phyloP scores from a whole-genome alignment of 2,888 invertebrate species.

The Patella pellucida region DNA sequence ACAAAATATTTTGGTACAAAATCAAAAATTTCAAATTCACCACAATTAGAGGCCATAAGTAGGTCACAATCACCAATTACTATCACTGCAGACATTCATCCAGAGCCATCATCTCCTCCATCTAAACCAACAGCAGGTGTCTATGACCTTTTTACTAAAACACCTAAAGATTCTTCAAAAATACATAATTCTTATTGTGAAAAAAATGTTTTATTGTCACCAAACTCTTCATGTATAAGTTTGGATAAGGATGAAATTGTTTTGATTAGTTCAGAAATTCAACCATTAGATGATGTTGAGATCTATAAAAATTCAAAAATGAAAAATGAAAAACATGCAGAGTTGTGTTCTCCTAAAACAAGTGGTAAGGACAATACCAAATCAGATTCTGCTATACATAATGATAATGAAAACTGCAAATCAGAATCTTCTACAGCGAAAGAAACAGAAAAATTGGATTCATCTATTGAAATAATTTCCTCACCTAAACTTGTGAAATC shows the following conservation, averaged over 20 bases:
- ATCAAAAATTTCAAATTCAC: not conserved
- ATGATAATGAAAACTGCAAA: too few relatives aligned
- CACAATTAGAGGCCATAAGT: not conserved
- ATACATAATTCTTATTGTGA: not conserved
- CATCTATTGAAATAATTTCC: too few relatives aligned
- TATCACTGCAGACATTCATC: constrained; percentile 37
- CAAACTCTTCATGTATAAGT: constrained; percentile 18
- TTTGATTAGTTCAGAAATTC: constrained; percentile 29
- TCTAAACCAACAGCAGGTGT: constrained; percentile 18
- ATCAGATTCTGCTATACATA: not conserved
- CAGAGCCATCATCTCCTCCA: constrained; percentile 19
- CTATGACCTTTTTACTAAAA: constrained; percentile 27
- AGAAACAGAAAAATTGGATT: not conserved
- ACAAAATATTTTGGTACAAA: constrained; percentile 29
- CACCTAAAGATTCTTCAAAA: constrained; percentile 2
- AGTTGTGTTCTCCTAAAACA: too few relatives aligned
- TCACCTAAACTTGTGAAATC: not conserved
- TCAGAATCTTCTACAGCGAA: not conserved
- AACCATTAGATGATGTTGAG: not conserved
- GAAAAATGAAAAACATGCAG: not conserved
- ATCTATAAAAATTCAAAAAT: not conserved
- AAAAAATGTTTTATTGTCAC: not conserved
- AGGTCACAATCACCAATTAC: constrained; percentile 20
- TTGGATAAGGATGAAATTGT: constrained; percentile 23
- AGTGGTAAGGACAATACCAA: not conserved